Evolutionary conservation across 2,888 invertebrate genomes (phyloP), one percentile per base, ranked within the genome.

Genomic region (Agrotis clavis): DNA sequence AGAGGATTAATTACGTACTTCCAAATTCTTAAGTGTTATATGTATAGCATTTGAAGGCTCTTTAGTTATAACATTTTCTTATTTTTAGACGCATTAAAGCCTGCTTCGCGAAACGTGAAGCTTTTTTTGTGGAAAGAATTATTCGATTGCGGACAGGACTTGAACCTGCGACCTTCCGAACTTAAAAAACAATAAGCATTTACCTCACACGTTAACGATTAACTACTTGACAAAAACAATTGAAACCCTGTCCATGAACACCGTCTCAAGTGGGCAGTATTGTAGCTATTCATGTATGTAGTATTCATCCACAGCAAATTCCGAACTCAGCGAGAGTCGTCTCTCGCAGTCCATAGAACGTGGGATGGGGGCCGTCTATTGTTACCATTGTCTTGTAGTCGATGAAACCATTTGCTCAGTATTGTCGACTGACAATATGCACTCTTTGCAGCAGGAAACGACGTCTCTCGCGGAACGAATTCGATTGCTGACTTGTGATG

Each of bases 381-480:
- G 79, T 75, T 25, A 11, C 30, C 48, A 68, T 67, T 76, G 81
- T 79, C 61, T 79, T 54, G 41, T 51, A 53, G 63, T 25, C 51
- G 30, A 57, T 57, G 35, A 61, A 67, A 79, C 68, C 67, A 75
- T 75, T 68, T 68, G 53, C n/a, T 60, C 53, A 48, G 51, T 45
- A 63, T 66, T 79, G 62, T 71, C 50, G 13, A 41, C 54, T 79
- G 67, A 77, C 21, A 71, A 69, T 67, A 47, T 53, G n/a, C 13
- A n/a, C 25, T 77, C 53, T 71, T 79, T 70, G 21, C 83, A 92
- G 92, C 94, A 97, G 90, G 97, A 97, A 86, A 98, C 98, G 83
- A 97, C 98, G 67, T 98, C 98, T 0, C 95, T 99, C 53, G 98
- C 98, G 71, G 99, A 99, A 89, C 97, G 98, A 77, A 98, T 99